Evolutionary conservation across 2,888 invertebrate genomes (phyloP), one percentile per base, ranked within the genome.

Genomic region (Herminia tarsipennalis): DNA sequence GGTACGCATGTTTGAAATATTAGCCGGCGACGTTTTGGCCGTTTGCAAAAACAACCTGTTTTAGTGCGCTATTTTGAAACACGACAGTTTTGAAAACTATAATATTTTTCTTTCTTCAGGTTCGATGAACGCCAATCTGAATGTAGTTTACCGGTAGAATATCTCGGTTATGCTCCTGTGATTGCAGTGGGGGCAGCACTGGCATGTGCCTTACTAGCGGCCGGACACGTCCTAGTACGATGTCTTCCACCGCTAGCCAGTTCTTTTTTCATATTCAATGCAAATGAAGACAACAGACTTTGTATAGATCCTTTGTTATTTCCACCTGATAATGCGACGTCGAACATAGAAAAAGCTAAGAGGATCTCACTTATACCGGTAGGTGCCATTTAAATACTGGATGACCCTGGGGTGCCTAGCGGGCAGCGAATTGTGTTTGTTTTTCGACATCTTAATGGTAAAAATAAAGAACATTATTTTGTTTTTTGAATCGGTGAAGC

Each of bases 201-300:
- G 0, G 25, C 74, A 0, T 86, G 85, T 44, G 70, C 74, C 0
- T 13, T 82, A 1, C 47, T 87, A 18, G 84, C 83, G 0, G 76
- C 70, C 0, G 73, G 75, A 1, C 87, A 86, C 50, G 50, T 81
- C 0, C 63, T 89, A 9, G 29, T 77, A 20, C 74, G 80, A 2
- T 83, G 77, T 40, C 71, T 90, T 1, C 88, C 89, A 0, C 78
- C 83, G 0, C 43, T 70, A 2, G 78, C 84, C 0, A 78, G 78
- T 39, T 87, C 88, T 14, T 89, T 83, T 70, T 90, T 88, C 62
- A 84, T 89, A 29, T 90, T 88, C 66, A 88, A 88, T 47, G 81
- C 79, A 0, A 89, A 89, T 38, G 90, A 89, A 52, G 90, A 89
- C 64, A 90, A 90, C 59, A 67, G 90, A 10, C 74, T 90, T 0